phyloP scores from a whole-genome alignment of 2,797 vertebrate species.

The Coluber constrictor region DNA sequence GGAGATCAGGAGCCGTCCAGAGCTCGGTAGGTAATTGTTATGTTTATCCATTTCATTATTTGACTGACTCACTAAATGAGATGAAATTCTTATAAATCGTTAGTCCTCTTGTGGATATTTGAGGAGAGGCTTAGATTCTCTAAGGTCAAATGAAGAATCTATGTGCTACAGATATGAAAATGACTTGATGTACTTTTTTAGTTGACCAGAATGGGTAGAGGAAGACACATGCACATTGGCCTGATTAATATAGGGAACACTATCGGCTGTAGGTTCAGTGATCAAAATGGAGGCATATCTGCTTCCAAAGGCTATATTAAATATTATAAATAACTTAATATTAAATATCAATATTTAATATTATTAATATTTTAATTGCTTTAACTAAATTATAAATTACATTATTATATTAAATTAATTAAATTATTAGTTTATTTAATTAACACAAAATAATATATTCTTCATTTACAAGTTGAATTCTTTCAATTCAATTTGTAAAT shows the following conservation, averaged over 20 bases:
- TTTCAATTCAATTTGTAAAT: background rate
- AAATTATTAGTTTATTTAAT: background rate
- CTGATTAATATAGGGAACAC: background rate
- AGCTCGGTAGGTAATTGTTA: too few relatives aligned
- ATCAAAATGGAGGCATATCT: background rate
- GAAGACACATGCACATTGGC: background rate
- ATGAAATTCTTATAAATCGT: background rate
- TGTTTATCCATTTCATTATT: too few relatives aligned
- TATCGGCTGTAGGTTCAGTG: background rate
- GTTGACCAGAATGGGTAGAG: background rate
- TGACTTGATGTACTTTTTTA: background rate
- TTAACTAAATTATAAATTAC: background rate
- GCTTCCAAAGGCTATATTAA: background rate
- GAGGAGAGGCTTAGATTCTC: background rate
- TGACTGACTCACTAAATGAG: too few relatives aligned
- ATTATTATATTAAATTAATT: too few relatives aligned
- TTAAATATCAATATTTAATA: background rate
- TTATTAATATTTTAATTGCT: background rate
- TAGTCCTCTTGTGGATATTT: background rate
- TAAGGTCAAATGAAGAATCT: background rate
- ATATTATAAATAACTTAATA: background rate
- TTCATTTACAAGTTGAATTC: background rate
- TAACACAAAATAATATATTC: background rate
- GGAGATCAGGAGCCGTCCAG: too few relatives aligned
- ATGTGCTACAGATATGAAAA: background rate